Base-by-base conservation (phyloP, 2,888 invertebrate genomes). In the Tromatobia lineatoria region DNA sequence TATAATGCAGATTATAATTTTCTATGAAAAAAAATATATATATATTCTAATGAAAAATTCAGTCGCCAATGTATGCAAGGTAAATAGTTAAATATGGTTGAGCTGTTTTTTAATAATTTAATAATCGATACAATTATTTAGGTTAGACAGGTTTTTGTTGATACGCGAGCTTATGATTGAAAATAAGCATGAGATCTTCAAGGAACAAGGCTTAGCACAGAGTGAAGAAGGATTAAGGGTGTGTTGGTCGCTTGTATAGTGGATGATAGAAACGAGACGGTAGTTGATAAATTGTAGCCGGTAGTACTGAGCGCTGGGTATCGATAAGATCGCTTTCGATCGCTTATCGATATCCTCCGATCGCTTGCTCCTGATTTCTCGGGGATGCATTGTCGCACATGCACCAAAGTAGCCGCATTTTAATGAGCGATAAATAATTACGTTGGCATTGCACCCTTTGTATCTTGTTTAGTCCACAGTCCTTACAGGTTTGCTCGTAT, bases 371-470 rank as follows among this genome's bases (percentile, higher is more conserved):
- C 90, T 90, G 90, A 91, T 91, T 90, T 87, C 79, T 77, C 73
- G 79, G 75, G 69, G 57, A 83, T 79, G 80, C 69, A 85, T 64
- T 79, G 67, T 71, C 57, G 69, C 71, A 61, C 83, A 76, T 69
- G 71, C 75, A 6, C 76, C 67, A 54, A 76, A 54, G 87, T 86
- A 88, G 87, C 86, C 87, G 87, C 86, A 87, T 90, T 90, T 89
- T 91, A 92, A 93, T 91, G 92, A 92, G 90, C 90, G 86, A 90
- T 92, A 92, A 92, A 92, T 92, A 90, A 90, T 91, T 90, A 87
- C 87, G 78, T 71, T 82, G 81, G 87, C 89, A 87, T 87, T 88
- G 84, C 86, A 87, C 82, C 86, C 86, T 86, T 79, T 83, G 85
- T 83, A 73, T 73, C 45, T 71, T 45, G 57, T 73, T 74, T 79